phyloP scores from a whole-genome alignment of 2,797 vertebrate genomes.

The Eutrigla gurnardus region DNA sequence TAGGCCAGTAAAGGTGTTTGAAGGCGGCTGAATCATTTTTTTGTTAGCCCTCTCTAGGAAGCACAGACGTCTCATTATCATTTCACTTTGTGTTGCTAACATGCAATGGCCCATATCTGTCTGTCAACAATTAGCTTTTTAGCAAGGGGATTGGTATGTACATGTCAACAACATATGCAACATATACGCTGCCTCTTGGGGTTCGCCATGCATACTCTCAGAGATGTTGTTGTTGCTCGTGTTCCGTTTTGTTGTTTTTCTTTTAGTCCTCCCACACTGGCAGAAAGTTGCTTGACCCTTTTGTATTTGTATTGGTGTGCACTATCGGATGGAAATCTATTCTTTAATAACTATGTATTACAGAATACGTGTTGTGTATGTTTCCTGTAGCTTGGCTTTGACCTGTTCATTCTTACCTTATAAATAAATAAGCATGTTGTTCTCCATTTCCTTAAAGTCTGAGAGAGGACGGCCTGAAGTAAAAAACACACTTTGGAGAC shows the following conservation, averaged over 20 bases:
- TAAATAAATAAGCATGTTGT: neutral
- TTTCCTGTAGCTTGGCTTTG: slow-evolving; percentile 11
- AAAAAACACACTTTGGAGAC: neutral
- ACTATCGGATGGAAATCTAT: neutral
- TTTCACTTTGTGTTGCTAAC: slow-evolving; percentile 33
- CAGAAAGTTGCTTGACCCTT: neutral
- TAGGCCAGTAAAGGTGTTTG: neutral
- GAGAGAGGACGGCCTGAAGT: neutral
- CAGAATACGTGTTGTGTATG: neutral
- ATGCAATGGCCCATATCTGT: slow-evolving; percentile 18
- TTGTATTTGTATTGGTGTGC: neutral
- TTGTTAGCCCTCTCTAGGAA: neutral
- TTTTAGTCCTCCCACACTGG: neutral
- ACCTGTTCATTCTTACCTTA: neutral
- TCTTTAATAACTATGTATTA: neutral
- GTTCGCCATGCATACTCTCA: slow-evolving; percentile 18
- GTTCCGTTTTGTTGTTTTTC: slow-evolving; percentile 1
- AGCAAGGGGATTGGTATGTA: slow-evolving; percentile 5
- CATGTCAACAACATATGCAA: slow-evolving; percentile 30
- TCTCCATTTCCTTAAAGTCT: neutral
- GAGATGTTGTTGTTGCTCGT: neutral
- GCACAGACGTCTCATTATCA: slow-evolving; percentile 24
- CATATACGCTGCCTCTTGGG: slow-evolving; percentile 7
- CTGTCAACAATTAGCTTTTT: slow-evolving; percentile 51
- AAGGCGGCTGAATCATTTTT: slow-evolving; percentile 23